A percentile compares a stretch with the other conserved stretches of the same genome.
These are phyloP conservation scores for Callorhinus ursinus DNA, from an alignment of 2,113 vertebrate species.

Conservation along the genomic window DNA sequence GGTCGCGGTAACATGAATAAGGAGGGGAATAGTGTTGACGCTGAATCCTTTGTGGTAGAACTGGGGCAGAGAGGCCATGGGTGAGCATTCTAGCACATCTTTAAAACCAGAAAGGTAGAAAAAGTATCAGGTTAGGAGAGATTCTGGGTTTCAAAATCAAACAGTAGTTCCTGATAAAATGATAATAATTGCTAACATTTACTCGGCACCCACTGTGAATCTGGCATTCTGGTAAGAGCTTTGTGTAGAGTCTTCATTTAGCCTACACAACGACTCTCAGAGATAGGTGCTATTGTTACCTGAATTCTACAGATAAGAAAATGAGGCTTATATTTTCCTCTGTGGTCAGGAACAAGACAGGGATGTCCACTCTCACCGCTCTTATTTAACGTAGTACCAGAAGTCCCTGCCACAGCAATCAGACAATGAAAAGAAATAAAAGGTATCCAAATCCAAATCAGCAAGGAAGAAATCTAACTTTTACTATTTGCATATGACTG, in stretches of 20 bases:
- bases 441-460: not conserved
- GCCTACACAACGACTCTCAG: not conserved
- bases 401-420: not conserved
- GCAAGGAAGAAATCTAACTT: not conserved
- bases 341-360: not conserved
- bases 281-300: not conserved
- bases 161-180: not conserved
- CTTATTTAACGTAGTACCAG: not conserved
- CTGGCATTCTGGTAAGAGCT: not conserved
- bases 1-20: not conserved
- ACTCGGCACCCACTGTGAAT: not conserved
- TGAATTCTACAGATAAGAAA: not conserved
- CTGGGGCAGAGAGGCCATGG: not conserved
- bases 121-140: not conserved
- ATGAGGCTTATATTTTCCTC: not conserved
- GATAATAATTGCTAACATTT: not conserved
- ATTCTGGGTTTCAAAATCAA: not conserved
- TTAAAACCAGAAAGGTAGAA: not conserved
- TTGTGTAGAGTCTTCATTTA: not conserved
- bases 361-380: not conserved
- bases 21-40: not conserved
- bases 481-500: not conserved
- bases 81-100: not conserved
- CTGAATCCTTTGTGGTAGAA: not conserved
- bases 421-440: not conserved